Percentiles rank a stretch among this genome's conserved stretches.
Evolutionary conservation across 2,888 invertebrate genomes (phyloP).

Genomic region (Callosobruchus maculatus): DNA sequence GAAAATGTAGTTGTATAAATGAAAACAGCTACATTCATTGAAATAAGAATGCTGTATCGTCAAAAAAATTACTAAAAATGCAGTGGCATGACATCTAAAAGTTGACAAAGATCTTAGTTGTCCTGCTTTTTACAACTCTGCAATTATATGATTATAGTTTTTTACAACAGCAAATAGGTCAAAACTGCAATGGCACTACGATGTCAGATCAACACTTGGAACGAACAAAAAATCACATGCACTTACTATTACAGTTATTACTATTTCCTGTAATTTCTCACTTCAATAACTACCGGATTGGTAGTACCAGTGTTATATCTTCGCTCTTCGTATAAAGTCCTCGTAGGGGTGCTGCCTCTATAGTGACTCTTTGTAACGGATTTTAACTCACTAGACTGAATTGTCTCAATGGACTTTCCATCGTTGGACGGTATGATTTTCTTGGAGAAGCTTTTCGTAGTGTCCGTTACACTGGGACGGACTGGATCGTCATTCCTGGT

Average conservation of each 20-base stretch:
- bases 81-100: too few species aligned
- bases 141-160: too few species aligned
- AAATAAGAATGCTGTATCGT: too few species aligned
- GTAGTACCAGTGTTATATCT: slow-evolving; percentile 39
- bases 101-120: too few species aligned
- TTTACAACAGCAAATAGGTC: too few species aligned
- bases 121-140: too few species aligned
- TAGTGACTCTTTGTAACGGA: slow-evolving; percentile 58
- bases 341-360: slow-evolving; percentile 18
- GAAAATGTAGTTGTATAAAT: too few species aligned
- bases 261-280: slow-evolving; percentile 46
- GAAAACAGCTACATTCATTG: too few species aligned
- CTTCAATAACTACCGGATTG: slow-evolving; percentile 61
- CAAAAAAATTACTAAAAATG: too few species aligned
- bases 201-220: not conserved
- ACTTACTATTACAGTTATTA: not conserved
- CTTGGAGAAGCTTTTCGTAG: slow-evolving; percentile 66
- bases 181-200: not conserved
- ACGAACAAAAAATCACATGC: not conserved
- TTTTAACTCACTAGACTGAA: slow-evolving; percentile 68
- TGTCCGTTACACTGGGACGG: slow-evolving; percentile 67
- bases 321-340: slow-evolving; percentile 55
- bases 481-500: slow-evolving; percentile 64
- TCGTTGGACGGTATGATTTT: slow-evolving; percentile 64
- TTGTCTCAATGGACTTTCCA: slow-evolving; percentile 63